phyloP scores from a whole-genome alignment of 2,797 vertebrate species.

The Huso huso region DNA sequence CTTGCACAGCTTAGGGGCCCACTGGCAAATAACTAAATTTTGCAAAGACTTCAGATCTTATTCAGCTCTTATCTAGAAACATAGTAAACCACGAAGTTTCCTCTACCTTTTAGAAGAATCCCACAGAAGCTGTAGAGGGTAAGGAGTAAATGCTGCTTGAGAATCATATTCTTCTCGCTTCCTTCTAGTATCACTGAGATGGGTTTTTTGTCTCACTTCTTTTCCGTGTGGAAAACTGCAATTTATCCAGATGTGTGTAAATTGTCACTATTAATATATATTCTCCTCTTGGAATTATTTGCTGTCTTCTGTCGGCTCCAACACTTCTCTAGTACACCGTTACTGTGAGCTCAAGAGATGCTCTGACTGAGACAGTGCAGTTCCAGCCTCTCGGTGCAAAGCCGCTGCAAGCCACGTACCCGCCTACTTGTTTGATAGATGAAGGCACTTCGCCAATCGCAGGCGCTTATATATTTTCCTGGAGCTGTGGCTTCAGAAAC shows the following conservation, averaged over 20 bases:
- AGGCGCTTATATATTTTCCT: constrained; percentile 33
- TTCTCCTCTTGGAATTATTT: constrained; percentile 27
- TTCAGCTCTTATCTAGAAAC: too few relatives aligned
- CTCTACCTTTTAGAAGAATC: constrained; percentile 61
- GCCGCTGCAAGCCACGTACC: constrained; percentile 58
- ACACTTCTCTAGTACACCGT: constrained; percentile 29
- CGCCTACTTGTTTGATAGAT: constrained; percentile 65
- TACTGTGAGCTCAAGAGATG: constrained; percentile 37
- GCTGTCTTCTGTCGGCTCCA: constrained; percentile 28
- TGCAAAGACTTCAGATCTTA: neutral
- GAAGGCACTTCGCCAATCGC: constrained; percentile 59
- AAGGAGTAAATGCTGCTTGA: constrained; percentile 60
- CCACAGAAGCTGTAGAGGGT: constrained; percentile 64
- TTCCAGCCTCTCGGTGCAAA: constrained; percentile 47
- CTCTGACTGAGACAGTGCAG: constrained; percentile 53
- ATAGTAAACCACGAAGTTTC: neutral
- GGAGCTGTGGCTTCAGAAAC: neutral
- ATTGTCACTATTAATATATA: constrained; percentile 47
- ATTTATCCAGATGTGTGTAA: constrained; percentile 64
- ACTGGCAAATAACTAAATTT: neutral
- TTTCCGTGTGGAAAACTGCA: constrained; percentile 30
- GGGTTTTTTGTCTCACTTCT: constrained; percentile 30
- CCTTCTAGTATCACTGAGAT: constrained; percentile 33
- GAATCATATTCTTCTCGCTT: constrained; percentile 61
- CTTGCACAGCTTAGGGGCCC: too few relatives aligned